Evolutionary conservation across 2,797 vertebrate genomes (phyloP).

Genomic region (Sus cebifrons): DNA sequence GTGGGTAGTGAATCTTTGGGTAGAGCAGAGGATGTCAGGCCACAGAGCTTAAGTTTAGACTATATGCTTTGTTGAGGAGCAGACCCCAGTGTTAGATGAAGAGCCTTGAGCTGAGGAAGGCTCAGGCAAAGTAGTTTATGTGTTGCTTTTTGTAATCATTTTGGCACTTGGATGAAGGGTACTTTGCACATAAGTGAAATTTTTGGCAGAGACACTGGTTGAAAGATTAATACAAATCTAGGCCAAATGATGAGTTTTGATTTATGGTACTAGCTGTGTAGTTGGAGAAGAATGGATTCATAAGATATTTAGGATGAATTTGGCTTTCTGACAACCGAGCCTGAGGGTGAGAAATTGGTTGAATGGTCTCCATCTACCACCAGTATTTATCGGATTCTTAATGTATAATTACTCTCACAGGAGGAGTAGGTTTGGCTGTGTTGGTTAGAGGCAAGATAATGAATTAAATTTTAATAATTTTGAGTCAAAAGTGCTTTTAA

Average conservation of each 20-base stretch:
- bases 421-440: neutral
- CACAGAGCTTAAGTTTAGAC: neutral
- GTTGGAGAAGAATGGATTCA: neutral
- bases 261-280: neutral
- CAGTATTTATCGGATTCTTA: neutral
- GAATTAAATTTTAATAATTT: neutral
- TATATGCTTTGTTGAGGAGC: neutral
- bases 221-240: neutral
- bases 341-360: neutral
- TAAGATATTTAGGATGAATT: neutral
- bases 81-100: neutral
- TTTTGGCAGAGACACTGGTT: neutral
- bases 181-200: neutral
- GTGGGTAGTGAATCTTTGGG: neutral
- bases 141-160: neutral
- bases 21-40: neutral
- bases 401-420: neutral
- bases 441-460: neutral
- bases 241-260: neutral
- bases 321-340: neutral
- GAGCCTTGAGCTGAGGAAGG: neutral
- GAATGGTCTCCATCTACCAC: neutral
- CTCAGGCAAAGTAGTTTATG: neutral
- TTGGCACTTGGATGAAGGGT: neutral
- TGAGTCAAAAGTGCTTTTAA: conserved; percentile 14